Conservation (phyloP, 1,140 invertebrate genomes). For the Holcopasites calliopsidis region DNA sequence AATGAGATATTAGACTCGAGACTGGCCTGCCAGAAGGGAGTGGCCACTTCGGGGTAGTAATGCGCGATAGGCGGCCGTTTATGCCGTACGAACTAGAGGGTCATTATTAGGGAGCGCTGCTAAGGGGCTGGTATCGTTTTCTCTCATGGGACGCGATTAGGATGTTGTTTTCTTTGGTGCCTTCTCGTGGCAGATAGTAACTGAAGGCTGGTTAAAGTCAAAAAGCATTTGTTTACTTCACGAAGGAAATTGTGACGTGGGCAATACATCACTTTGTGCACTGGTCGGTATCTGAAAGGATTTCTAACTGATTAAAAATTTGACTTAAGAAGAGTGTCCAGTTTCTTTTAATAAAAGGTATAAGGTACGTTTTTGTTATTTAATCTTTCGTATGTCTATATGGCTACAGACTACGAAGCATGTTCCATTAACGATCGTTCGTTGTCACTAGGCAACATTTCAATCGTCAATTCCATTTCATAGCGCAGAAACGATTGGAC, state of each 20-base stretch:
- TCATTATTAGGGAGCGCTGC: slow-evolving; percentile 74
- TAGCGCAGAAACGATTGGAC: neutral
- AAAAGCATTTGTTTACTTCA: slow-evolving; percentile 7
- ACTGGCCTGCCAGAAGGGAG: slow-evolving; percentile 73
- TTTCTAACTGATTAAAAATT: no score
- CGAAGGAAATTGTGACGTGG: no score
- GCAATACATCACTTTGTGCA: no score
- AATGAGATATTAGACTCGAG: slow-evolving; percentile 79
- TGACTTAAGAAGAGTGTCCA: no score
- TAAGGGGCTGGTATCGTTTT: slow-evolving; percentile 77
- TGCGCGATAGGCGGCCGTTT: slow-evolving; percentile 71
- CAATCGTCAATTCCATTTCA: neutral
- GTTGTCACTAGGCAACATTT: neutral
- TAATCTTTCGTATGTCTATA: no score
- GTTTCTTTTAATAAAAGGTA: no score
- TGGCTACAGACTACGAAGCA: neutral
- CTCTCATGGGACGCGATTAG: slow-evolving; percentile 78
- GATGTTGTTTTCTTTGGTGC: slow-evolving; percentile 59
- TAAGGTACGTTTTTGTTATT: no score
- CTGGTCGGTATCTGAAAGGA: no score
- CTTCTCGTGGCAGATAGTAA: slow-evolving; percentile 1
- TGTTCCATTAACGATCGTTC: neutral
- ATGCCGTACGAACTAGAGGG: slow-evolving; percentile 64
- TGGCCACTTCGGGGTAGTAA: slow-evolving; percentile 76
- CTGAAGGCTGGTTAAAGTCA: slow-evolving; percentile 17